Base-by-base conservation (phyloP, 2,113 vertebrate genomes). In the Lanius ludovicianus region DNA sequence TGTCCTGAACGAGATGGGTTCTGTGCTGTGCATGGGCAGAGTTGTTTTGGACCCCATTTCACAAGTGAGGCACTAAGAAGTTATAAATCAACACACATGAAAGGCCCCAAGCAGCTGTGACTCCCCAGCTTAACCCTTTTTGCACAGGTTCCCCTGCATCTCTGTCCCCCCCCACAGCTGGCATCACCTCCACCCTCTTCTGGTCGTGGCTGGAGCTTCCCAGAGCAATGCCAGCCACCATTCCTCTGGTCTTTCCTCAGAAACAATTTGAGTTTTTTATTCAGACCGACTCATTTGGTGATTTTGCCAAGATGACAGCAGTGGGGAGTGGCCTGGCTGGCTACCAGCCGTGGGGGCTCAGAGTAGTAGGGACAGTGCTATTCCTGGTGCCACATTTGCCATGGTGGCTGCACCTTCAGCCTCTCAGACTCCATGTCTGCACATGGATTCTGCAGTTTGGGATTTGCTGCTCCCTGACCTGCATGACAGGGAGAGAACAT, bases 321-420 rank as follows among this genome's bases (percentile, higher is more conserved):
- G 50, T 3, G 2, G 31, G 4, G 4, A 17, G 31, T 64, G 53
- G 22, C 35, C 52, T 57, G 52, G 30, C 11, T 41, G 25, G 28
- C 35, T 41, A 6, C 33, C 4, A 23, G 73, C 22, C 17, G 10
- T 42, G 62, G 9, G 33, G 24, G 17, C 19, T 24, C 13, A 2
- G 9, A 60, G 35, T 7, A 28, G 30, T 1, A 4, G 21, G 39
- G 20, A 28, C 33, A 24, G 13, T 28, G 50, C 76, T 41, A 2
- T 28, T 21, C 10, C 25, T 86, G 56, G 11, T 37, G 47, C n/a
- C 20, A 23, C 7, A 1, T 31, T 10, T 84, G 25, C 50, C 30
- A 0, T 1, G 22, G 7, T 31, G 65, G 13, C 41, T 1, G 1
- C 5, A 5, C 19, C 44, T 27, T 10, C 1, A 1, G 64, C 7